Evolutionary conservation across 1,140 invertebrate species (phyloP).

Genomic region (Diabrotica undecimpunctata): DNA sequence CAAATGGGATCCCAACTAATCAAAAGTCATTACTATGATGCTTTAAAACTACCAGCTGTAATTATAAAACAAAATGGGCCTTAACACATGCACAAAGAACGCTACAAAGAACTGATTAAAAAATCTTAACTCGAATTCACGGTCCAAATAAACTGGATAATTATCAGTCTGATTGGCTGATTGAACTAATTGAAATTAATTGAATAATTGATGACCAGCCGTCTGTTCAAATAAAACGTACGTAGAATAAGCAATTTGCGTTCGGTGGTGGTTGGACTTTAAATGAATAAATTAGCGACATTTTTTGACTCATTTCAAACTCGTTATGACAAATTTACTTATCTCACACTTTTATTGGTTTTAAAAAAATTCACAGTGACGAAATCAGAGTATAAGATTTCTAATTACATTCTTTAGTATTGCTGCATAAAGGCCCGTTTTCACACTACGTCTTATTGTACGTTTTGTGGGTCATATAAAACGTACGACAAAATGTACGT

Average conservation of each 20-base stretch:
- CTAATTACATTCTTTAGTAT: no score
- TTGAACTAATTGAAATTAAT: slow-evolving; percentile 3
- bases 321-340: no score
- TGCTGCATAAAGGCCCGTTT: no score
- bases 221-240: slow-evolving; percentile 2
- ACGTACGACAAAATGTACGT: no score
- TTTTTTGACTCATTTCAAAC: background rate
- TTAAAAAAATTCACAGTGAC: no score
- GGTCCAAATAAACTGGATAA: background rate
- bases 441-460: no score
- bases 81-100: background rate
- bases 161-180: slow-evolving; percentile 2
- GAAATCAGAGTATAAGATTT: no score
- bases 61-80: background rate
- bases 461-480: no score
- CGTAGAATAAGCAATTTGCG: background rate
- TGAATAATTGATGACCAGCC: background rate
- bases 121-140: slow-evolving; percentile 2
- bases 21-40: no score
- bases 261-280: background rate
- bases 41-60: background rate
- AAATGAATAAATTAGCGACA: background rate
- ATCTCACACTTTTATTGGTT: no score
- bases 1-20: no score
- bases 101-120: background rate